Base-by-base conservation (phyloP, 64 coral and sea anemone species). In the Montipora sp. region DNA sequence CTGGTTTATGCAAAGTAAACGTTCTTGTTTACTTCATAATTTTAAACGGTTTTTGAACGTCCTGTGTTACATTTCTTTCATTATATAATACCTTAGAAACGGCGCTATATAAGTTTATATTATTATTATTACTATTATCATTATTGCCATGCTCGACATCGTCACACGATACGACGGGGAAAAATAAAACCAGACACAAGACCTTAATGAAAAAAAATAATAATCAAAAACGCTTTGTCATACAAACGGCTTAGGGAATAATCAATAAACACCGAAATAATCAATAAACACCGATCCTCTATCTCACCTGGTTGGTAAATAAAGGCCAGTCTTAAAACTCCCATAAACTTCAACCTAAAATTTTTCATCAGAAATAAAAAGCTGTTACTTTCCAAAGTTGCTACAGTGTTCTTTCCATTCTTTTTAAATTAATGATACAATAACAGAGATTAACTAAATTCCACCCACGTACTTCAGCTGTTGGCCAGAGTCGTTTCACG, bases 241-340 rank as follows among this genome's bases (percentile, higher is more conserved):
- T 78, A 77, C 19, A 59, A 86, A 83, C 27, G 45, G 48, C 50
- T 78, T 65, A 14, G 59, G 22, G 21, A 51, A 5, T 11, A 19
- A 87, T 23, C 24, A 49, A 36, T 0, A 36, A 36, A 13, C 51
- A 63, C 72, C 53, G 3, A 57, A 51, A 5, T 11, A 19, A 87
- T 23, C 24, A 49, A 36, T 0, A 36, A 36, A 13, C 51, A 63
- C 72, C 53, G 3, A 57, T 77, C 36, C 36, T 36, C 2, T 61
- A 60, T 78, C 87, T 73, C 89, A 99, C 98, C 98, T 99, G 80
- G 98, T 96, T 78, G 98, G 98, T 77, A 99, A 75, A 89, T 92
- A 99, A 11, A 99, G 76, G 1, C 91, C 89, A 6, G 98, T 99
- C 60, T 92, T 46, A 68, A 89, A 99, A 70, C 98, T 99, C 6